Base-by-base conservation (phyloP, 2,113 vertebrate species). In the Albula glossodonta region DNA sequence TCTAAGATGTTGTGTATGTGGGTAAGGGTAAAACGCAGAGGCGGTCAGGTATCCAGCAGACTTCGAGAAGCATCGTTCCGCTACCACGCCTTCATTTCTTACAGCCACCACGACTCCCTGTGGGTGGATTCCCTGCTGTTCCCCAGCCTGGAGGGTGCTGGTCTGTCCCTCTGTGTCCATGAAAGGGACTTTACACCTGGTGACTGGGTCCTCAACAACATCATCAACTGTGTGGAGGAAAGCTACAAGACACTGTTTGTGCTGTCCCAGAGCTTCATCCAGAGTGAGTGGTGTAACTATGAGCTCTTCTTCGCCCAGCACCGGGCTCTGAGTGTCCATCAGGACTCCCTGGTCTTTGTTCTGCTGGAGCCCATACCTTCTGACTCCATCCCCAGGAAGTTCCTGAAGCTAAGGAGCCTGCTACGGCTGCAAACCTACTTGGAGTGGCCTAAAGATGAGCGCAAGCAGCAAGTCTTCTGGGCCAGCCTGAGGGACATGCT, bases 391-490 rank as follows among this genome's bases (percentile, higher is more conserved):
- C 91, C 94, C 10, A 92, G 91, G 82, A 94, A 91, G 83, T 95
- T 90, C 85, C 81, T 92, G 50, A 93, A 91, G 85, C 92, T 95
- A 50, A 87, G 93, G 60, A 88, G 78, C 12, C 88, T 94, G 56
- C 89, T 95, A 81, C 90, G 79, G 78, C 87, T 87, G 79, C 94
- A 96, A 90, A 97, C 96, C 0, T 97, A 97, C 83, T 89, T 98
- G 70, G 96, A 97, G 90, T 98, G 97, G 97, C 97, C 96, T 0
- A 90, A 90, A 51, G 97, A 98, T 56, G 96, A 95, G 80, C 92
- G 88, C 86, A 97, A 97, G 88, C 96, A 53, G 10, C 91, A 92
- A 19, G 88, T 97, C 3, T 98, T 98, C 91, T 98, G 97, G 97
- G 91, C 94, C 41, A 97, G 95, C 81, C 84, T 98, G 17, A 95